These are phyloP conservation scores for Denticeps clupeoides DNA, from an alignment of 2,797 vertebrate species.

Conservation along the genomic window DNA sequence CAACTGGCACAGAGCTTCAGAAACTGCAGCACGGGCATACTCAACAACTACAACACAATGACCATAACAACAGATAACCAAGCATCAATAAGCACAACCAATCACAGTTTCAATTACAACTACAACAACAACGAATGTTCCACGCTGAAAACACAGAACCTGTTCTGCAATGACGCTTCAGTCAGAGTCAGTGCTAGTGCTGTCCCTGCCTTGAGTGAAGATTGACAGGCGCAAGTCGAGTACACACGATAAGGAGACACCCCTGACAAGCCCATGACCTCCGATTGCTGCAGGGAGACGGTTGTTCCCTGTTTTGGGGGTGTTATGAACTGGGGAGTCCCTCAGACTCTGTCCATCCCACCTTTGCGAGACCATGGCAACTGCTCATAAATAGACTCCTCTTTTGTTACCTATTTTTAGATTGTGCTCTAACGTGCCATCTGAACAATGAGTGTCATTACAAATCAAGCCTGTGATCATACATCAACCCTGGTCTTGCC, in stretches of 20 bases:
- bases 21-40: no score
- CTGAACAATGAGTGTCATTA: no score
- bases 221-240: no score
- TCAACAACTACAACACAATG: constrained; percentile 8
- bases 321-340: constrained; percentile 44
- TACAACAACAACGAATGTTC: no score
- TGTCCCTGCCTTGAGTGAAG: no score
- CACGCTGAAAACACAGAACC: no score
- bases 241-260: no score
- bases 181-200: no score
- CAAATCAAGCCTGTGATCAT: no score
- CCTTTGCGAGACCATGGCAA: constrained; percentile 35
- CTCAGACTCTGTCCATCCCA: constrained; percentile 21
- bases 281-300: constrained; percentile 34
- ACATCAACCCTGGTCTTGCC: no score
- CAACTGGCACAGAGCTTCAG: no score
- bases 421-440: constrained; percentile 21
- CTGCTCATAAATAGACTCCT: constrained; percentile 34
- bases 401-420: constrained; percentile 42
- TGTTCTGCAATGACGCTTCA: no score
- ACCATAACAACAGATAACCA: constrained; percentile 17
- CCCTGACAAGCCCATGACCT: constrained; percentile 44
- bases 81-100: constrained; percentile 38
- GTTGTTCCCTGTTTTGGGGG: constrained; percentile 2
- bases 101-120: constrained; percentile 35